Conservation (phyloP, 2,888 invertebrate species). For the Cloeon dipterum region DNA sequence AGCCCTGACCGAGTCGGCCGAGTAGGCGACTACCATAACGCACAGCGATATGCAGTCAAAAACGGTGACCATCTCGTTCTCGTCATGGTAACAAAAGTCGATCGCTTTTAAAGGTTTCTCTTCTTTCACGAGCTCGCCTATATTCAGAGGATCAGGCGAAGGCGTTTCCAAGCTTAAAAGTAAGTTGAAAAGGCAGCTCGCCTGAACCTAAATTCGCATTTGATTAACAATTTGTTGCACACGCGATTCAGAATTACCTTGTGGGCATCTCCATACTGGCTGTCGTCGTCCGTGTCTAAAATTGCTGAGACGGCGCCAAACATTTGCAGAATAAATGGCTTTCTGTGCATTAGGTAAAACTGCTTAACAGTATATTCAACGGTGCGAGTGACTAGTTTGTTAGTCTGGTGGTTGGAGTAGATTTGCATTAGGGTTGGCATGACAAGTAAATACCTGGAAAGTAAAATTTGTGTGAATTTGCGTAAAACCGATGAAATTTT, state of each 20-base stretch:
- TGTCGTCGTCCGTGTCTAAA: conserved; percentile 73
- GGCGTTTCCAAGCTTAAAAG: conserved; percentile 81
- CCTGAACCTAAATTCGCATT: conserved; percentile 41
- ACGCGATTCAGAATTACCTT: no score
- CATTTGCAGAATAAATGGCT: conserved; percentile 97
- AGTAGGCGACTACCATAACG: conserved; percentile 96
- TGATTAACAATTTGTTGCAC: no score
- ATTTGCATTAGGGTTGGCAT: conserved; percentile 94
- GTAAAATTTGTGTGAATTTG: no score
- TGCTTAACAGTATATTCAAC: conserved; percentile 97
- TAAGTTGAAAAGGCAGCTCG: conserved; percentile 76
- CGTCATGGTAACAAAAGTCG: conserved; percentile 97
- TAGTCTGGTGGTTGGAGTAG: conserved; percentile 94
- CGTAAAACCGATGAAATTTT: not conserved
- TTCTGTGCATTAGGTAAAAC: conserved; percentile 92
- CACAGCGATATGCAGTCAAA: conserved; percentile 95
- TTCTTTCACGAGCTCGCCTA: conserved; percentile 75
- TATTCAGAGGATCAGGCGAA: conserved; percentile 81
- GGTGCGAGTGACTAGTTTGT: conserved; percentile 80
- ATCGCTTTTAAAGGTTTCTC: conserved; percentile 81
- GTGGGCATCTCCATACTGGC: conserved; percentile 75
- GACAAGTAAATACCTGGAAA: conserved; percentile 64
- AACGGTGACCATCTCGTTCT: conserved; percentile 90
- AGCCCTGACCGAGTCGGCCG: conserved; percentile 81
- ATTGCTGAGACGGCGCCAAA: conserved; percentile 96